These are phyloP conservation scores for Romanogobio albipinnatus DNA, from an alignment of 2,113 vertebrate species.

Conservation along the genomic window DNA sequence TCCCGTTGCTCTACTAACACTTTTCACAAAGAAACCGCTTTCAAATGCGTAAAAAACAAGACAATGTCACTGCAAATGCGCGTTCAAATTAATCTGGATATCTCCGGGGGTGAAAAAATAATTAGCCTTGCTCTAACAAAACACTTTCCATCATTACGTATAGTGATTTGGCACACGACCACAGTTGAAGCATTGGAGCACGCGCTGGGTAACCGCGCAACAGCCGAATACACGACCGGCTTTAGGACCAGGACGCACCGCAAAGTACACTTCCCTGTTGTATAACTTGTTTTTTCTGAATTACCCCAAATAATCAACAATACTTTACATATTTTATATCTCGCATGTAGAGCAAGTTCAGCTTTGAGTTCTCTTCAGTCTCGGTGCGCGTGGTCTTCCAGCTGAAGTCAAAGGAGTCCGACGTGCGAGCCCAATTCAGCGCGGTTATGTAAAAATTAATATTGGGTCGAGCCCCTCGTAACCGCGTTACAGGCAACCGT, in stretches of 20 bases:
- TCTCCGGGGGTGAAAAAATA: not conserved
- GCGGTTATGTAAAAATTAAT: conserved; percentile 73
- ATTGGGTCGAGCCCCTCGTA: not conserved
- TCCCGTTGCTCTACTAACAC: not conserved
- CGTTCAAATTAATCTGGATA: not conserved
- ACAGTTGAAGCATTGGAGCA: conserved; percentile 69
- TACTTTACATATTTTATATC: not conserved
- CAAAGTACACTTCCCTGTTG: conserved; percentile 60
- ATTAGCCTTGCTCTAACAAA: conserved; percentile 79
- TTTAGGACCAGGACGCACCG: conserved; percentile 67
- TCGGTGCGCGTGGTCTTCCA: not conserved
- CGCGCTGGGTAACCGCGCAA: conserved; percentile 30
- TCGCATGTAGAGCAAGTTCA: not conserved
- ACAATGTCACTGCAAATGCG: not conserved
- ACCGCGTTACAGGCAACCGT: not conserved
- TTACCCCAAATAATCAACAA: conserved; percentile 32
- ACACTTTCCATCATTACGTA: conserved; percentile 76
- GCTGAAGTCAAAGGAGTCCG: not conserved
- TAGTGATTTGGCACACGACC: conserved; percentile 52
- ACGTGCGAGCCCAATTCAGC: conserved; percentile 13
- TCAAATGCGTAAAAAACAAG: not conserved
- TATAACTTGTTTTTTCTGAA: conserved; percentile 77
- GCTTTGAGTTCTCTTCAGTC: not conserved
- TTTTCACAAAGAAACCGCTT: not conserved
- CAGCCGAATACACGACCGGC: conserved; percentile 41